Evolutionary conservation across 2,113 vertebrate species (phyloP).

Genomic region (Cheirogaleus medius): DNA sequence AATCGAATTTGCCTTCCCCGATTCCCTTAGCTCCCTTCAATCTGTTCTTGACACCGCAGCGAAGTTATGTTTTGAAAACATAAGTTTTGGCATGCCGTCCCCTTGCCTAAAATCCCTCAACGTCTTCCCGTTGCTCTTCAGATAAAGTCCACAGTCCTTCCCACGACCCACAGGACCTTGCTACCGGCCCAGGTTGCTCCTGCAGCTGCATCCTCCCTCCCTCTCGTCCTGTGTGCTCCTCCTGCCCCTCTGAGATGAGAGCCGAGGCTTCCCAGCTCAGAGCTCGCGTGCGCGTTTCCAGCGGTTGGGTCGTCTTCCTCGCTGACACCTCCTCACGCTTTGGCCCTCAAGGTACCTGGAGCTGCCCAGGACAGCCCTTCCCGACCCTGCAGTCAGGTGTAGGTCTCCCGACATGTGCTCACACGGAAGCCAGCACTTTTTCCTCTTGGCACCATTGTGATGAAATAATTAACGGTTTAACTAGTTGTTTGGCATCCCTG

Average conservation of each 20-base stretch:
- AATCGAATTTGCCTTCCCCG: neutral
- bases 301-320: neutral
- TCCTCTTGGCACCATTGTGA: no score
- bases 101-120: neutral
- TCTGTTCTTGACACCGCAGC: neutral
- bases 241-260: no score
- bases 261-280: no score
- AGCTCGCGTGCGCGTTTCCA: accelerated
- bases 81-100: no score
- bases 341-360: neutral
- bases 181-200: no score
- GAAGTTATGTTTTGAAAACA: neutral
- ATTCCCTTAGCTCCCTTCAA: neutral
- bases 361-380: neutral
- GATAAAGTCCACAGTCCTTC: neutral
- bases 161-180: neutral
- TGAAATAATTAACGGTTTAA: neutral
- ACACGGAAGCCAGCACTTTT: neutral
- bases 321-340: accelerated
- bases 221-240: no score
- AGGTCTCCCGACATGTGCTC: neutral
- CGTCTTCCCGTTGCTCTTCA: neutral
- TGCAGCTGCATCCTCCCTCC: neutral
- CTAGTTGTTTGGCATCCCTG: neutral
- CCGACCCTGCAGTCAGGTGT: neutral